These are phyloP conservation scores for Tupaia chinensis DNA, from an alignment of 2,113 vertebrate species.

Conservation along the genomic window DNA sequence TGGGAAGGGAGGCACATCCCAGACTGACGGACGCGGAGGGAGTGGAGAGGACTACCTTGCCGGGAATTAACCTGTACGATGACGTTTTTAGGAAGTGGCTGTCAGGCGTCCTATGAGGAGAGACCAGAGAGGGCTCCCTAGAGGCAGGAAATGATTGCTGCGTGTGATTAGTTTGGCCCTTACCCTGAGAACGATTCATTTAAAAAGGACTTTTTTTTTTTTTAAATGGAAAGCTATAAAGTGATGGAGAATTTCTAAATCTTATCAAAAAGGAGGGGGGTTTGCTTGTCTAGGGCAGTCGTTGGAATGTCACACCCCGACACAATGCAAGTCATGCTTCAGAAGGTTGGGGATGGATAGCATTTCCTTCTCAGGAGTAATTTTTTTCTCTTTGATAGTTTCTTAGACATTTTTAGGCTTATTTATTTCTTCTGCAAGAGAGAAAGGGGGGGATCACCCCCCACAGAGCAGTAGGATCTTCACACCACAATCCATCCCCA, in stretches of 20 bases:
- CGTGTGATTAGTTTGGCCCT: not conserved
- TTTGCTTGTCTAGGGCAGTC: not conserved
- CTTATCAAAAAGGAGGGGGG: not conserved
- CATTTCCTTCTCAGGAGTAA: not conserved
- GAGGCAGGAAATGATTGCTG: no score
- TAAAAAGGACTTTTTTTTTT: not conserved
- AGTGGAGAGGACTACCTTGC: no score
- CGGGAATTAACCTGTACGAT: not conserved
- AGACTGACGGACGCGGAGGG: conserved; percentile 20
- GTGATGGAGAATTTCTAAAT: not conserved
- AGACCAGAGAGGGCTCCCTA: not conserved
- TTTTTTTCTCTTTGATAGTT: not conserved
- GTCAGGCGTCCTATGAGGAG: not conserved
- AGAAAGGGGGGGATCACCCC: no score
- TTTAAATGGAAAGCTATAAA: not conserved
- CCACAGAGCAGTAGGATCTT: no score
- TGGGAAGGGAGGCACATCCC: not conserved
- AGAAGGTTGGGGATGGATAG: not conserved
- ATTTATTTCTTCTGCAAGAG: no score
- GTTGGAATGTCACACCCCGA: not conserved
- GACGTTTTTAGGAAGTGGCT: not conserved
- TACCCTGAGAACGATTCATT: not conserved
- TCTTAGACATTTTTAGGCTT: no score
- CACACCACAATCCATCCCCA: no score
- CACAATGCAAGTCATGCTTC: rapidly evolving